Percentiles rank a stretch among this genome's conserved stretches.
These are phyloP conservation scores for Poecilia picta DNA, from an alignment of 2,797 vertebrate species.

Conservation along the genomic window DNA sequence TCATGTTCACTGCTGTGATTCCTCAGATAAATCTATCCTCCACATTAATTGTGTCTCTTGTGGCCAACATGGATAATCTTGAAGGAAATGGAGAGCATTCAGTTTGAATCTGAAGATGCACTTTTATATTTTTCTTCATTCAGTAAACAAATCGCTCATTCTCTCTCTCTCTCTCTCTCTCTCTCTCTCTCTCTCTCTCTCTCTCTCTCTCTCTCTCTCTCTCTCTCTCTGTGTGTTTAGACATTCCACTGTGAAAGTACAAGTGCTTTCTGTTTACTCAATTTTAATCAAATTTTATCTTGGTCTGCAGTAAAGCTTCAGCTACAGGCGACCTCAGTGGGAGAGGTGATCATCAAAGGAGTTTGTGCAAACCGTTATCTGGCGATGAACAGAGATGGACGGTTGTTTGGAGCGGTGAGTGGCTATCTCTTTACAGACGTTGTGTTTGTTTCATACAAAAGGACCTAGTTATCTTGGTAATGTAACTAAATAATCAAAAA, in stretches of 20 bases:
- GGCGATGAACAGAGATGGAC: constrained; percentile 95
- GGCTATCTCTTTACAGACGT: not conserved
- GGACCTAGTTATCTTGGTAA: not conserved
- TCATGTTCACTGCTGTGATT: not conserved
- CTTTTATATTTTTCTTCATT: not conserved
- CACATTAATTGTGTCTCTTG: not conserved
- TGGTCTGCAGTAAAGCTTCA: constrained; percentile 89
- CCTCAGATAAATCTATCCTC: not conserved
- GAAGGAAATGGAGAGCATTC: not conserved
- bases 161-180: not conserved
- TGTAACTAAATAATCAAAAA: not conserved
- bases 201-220: not conserved
- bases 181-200: no score
- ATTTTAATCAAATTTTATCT: constrained; percentile 6
- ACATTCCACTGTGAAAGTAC: constrained; percentile 1
- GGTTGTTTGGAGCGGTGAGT: constrained; percentile 92
- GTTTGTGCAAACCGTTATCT: constrained; percentile 93
- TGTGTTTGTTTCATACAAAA: not conserved
- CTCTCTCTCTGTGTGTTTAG: not conserved
- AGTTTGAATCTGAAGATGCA: not conserved
- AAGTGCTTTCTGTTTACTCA: constrained; percentile 4
- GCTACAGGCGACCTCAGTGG: constrained; percentile 93
- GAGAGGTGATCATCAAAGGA: constrained; percentile 96
- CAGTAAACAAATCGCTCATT: constrained; percentile 7
- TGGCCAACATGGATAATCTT: not conserved